Evolutionary conservation across 2,113 vertebrate species (phyloP).

Genomic region (Corvus cornix): DNA sequence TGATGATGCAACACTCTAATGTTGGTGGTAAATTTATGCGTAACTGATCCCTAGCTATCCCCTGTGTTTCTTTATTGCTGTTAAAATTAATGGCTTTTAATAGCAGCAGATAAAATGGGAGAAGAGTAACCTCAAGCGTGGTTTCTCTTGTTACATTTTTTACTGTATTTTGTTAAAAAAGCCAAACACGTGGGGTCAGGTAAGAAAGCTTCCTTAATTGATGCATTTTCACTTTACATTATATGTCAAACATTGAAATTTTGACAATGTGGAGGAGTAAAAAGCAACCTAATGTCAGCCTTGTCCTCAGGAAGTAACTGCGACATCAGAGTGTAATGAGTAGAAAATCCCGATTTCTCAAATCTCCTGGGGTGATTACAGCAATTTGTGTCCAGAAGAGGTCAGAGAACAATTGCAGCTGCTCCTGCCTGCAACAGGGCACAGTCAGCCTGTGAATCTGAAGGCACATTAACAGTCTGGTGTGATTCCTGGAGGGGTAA

Average conservation of each 20-base stretch:
- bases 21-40: background rate
- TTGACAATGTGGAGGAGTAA: background rate
- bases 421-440: background rate
- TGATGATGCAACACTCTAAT: background rate
- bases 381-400: background rate
- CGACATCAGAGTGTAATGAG: background rate
- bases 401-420: background rate
- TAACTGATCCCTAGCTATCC: background rate
- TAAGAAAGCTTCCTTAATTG: background rate
- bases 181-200: background rate
- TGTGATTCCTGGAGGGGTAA: background rate
- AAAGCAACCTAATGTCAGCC: background rate
- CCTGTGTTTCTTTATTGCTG: background rate
- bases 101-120: background rate
- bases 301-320: conserved; percentile 10
- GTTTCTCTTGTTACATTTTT: background rate
- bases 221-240: background rate
- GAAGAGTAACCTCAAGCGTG: background rate
- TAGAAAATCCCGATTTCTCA: background rate
- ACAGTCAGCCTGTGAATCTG: background rate
- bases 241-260: background rate
- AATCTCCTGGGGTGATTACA: background rate
- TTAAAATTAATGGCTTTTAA: background rate
- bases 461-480: background rate
- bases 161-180: background rate